phyloP scores from a whole-genome alignment of 2,797 vertebrate species.

The Smutsia gigantea region DNA sequence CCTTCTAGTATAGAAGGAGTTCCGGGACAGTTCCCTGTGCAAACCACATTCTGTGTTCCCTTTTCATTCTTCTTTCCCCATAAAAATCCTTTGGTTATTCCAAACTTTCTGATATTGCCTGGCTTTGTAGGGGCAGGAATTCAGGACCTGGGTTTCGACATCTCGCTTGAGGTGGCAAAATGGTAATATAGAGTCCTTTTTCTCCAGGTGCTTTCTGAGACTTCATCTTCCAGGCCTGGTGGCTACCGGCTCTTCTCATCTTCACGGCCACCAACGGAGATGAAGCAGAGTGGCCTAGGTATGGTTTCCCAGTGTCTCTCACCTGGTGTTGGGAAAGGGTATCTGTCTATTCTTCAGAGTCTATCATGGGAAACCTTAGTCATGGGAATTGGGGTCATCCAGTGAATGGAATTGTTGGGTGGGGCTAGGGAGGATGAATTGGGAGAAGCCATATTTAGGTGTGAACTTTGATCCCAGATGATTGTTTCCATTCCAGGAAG shows the following conservation, averaged over 20 bases:
- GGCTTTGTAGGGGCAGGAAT: slow-evolving; percentile 59
- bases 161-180: background rate
- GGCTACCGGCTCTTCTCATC: slow-evolving; percentile 97
- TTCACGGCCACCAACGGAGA: slow-evolving; percentile 95
- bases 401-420: background rate
- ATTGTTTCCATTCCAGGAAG: slow-evolving; percentile 45
- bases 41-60: background rate
- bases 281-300: slow-evolving; percentile 99
- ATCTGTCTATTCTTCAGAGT: slow-evolving; percentile 54
- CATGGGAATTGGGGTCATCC: background rate
- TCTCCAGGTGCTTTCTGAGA: slow-evolving; percentile 96
- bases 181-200: slow-evolving; percentile 24
- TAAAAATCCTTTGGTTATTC: slow-evolving; percentile 29
- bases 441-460: slow-evolving; percentile 10
- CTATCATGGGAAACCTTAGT: slow-evolving; percentile 38
- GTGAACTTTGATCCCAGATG: slow-evolving; percentile 3
- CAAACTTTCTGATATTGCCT: slow-evolving; percentile 65
- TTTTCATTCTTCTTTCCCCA: background rate
- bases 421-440: slow-evolving; percentile 17
- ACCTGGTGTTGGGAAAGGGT: slow-evolving; percentile 7
- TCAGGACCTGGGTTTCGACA: slow-evolving; percentile 52
- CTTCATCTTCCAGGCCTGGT: slow-evolving; percentile 92
- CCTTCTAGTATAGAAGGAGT: background rate
- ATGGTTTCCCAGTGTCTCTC: slow-evolving; percentile 77
- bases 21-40: background rate